Base-by-base conservation (phyloP, 2,113 vertebrate species). In the Apteryx owenii region DNA sequence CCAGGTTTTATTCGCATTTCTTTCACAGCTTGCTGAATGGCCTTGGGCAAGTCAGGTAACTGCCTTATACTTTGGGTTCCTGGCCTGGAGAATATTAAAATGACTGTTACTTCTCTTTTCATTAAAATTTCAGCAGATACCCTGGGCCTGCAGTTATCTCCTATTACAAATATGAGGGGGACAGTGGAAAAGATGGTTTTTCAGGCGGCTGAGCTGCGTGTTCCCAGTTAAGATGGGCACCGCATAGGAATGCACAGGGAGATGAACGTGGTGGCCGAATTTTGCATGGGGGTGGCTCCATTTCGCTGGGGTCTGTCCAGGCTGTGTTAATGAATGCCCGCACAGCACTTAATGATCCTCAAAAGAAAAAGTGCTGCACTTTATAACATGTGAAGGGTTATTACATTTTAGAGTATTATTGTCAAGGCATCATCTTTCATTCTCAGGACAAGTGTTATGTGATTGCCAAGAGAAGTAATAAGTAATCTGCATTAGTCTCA, bases 381-480 rank as follows among this genome's bases (percentile, higher is more conserved):
- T 84, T 90, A 31, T 95, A 95, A 90, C 95, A 36, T 79, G 88
- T 90, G 95, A 97, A 97, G 91, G 95, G 93, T 96, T 97, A 96
- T 97, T 97, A 89, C 85, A 92, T 96, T 97, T 91, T 78, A 42
- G 94, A 20, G 5, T 95, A 94, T 95, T 96, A 96, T 97, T 96
- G 95, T 97, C 95, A 97, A 96, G 92, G 85, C 90, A 65, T 94
- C 86, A 94, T 97, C 95, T 92, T 96, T 97, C 97, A 96, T 97
- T 89, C 95, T 81, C 64, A 2, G 86, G 95, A 97, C 90, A 90
- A 95, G 96, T 66, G 73, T 84, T 95, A 89, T 75, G 92, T 95
- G 96, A 95, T 95, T 97, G 91, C 96, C 96, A 96, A 92, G 92
- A 83, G 91, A 95, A 96, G 88, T 94, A 95, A 89, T 95, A 96